Evolutionary conservation across 92 coral and sea anemone species (phyloP).

Genomic region (Phymanthus crucifer): DNA sequence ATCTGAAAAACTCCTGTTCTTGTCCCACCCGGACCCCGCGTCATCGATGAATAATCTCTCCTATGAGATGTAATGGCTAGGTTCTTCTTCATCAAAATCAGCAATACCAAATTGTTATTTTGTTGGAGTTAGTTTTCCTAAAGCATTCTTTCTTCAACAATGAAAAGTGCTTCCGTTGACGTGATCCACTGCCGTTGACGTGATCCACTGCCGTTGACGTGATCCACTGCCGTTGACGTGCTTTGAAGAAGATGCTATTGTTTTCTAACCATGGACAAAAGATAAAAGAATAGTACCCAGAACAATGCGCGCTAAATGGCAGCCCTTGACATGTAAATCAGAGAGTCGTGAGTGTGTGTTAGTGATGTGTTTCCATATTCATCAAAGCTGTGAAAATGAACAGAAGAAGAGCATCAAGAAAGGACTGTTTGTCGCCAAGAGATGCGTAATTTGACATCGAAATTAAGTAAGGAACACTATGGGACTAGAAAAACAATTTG

Average conservation of each 20-base stretch:
- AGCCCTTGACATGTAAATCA: neutral
- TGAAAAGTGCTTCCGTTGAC: no score
- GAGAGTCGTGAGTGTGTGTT: neutral
- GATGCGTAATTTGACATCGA: neutral
- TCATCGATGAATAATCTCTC: no score
- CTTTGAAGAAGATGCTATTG: neutral
- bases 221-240: neutral
- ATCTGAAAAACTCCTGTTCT: no score
- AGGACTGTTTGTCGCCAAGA: neutral
- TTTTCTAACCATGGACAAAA: neutral
- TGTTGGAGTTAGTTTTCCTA: no score
- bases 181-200: no score
- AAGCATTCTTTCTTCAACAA: no score
- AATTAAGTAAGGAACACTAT: neutral
- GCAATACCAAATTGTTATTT: no score
- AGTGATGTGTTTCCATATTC: neutral
- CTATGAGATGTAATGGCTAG: no score
- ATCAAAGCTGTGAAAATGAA: neutral
- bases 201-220: no score
- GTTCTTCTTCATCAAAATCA: no score
- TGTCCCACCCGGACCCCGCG: no score
- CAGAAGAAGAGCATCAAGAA: neutral
- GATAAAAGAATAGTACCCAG: neutral
- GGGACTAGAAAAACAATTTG: neutral
- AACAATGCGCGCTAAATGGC: neutral